phyloP scores from a whole-genome alignment of 2,888 invertebrate genomes.

The Timema cristinae region DNA sequence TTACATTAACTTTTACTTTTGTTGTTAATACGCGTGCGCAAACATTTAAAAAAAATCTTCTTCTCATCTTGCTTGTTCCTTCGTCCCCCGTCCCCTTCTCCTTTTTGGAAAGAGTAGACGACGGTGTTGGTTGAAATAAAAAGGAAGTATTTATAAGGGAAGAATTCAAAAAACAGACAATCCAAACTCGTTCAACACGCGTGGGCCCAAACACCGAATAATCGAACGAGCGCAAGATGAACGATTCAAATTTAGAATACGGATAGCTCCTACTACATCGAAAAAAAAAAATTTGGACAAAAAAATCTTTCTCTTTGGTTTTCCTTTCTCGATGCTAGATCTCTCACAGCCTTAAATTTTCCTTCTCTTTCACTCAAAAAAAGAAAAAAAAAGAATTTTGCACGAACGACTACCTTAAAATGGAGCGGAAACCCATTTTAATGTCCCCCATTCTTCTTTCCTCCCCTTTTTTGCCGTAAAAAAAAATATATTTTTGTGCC shows the following conservation, averaged over 20 bases:
- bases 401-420: conserved; percentile 9
- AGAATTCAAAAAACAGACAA: not conserved
- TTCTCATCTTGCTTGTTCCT: too few species aligned
- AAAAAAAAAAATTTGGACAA: not conserved
- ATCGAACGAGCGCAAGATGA: conserved; percentile 20
- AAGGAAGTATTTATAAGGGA: too few species aligned
- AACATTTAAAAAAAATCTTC: too few species aligned
- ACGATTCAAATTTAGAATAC: conserved; percentile 21
- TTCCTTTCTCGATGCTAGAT: too few species aligned
- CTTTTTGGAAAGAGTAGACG: too few species aligned
- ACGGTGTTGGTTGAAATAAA: too few species aligned
- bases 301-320: not conserved
- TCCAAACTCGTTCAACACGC: conserved; percentile 16
- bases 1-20: too few species aligned
- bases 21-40: too few species aligned
- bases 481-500: conserved; percentile 7
- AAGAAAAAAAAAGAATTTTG: too few species aligned
- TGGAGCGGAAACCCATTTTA: conserved; percentile 13
- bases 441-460: conserved; percentile 10
- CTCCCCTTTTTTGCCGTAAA: conserved; percentile 3
- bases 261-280: conserved; percentile 1
- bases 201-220: conserved; percentile 15
- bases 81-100: too few species aligned
- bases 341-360: too few species aligned
- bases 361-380: too few species aligned